Percentiles rank a stretch among this genome's conserved stretches.
Evolutionary conservation across 53 echinoderm and acorn worm genomes (phyloP).

Genomic region (Stichopus horrens): DNA sequence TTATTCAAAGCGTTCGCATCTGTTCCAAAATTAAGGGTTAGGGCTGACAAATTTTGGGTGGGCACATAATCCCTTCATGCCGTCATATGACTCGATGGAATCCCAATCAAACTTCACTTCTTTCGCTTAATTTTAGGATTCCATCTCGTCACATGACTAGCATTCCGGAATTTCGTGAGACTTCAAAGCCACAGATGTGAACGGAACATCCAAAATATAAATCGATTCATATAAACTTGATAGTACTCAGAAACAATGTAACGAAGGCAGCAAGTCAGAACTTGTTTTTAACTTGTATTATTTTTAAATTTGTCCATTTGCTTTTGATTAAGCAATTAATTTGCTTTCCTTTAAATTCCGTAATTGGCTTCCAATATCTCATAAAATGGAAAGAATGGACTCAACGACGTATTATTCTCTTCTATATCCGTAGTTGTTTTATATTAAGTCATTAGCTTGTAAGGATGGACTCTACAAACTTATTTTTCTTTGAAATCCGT

Average conservation of each 20-base stretch:
- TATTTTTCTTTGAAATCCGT: not conserved
- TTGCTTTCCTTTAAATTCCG: too few species aligned
- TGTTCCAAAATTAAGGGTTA: too few species aligned
- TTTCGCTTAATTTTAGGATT: constrained; percentile 16
- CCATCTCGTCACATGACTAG: not conserved
- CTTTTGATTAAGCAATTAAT: too few species aligned
- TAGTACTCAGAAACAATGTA: not conserved
- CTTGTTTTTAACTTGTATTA: too few species aligned
- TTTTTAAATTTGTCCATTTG: too few species aligned
- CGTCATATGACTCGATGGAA: not conserved
- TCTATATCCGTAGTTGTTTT: not conserved
- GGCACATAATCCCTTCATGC: constrained; percentile 2
- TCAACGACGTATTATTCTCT: not conserved
- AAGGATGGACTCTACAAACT: constrained; percentile 5
- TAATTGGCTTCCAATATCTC: not conserved
- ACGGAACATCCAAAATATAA: not conserved
- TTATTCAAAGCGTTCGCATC: not conserved
- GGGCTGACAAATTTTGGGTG: not conserved
- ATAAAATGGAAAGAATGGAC: not conserved
- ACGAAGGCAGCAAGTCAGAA: not conserved
- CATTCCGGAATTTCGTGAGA: not conserved
- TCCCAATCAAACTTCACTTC: constrained; percentile 15
- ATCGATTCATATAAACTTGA: not conserved
- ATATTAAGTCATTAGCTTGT: not conserved
- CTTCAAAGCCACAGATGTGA: constrained; percentile 16